These are phyloP conservation scores for Empis livida DNA, from an alignment of 2,888 invertebrate genomes.

Conservation along the genomic window DNA sequence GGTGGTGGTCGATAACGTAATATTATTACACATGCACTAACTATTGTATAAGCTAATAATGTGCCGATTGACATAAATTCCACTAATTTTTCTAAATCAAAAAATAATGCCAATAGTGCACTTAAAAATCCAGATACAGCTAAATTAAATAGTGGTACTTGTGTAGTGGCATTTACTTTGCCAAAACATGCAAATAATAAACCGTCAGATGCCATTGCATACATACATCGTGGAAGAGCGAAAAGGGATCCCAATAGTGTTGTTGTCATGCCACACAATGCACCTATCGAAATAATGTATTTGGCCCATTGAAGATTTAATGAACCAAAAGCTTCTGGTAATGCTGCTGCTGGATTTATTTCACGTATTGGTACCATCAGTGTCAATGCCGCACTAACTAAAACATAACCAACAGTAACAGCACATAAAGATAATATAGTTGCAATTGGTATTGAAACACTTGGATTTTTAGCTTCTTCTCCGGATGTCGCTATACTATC, in stretches of 20 bases:
- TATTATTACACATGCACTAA: constrained; percentile 80
- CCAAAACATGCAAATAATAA: constrained; percentile 69
- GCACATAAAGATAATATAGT: constrained; percentile 68
- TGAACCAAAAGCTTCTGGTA: constrained; percentile 66
- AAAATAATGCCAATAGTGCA: constrained; percentile 66
- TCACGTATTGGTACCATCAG: constrained; percentile 64
- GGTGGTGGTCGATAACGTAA: constrained; percentile 60
- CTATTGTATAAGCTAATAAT: constrained; percentile 78
- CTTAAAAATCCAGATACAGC: constrained; percentile 64
- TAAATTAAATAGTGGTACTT: constrained; percentile 65
- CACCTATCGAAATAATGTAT: constrained; percentile 71
- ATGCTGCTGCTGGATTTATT: constrained; percentile 62
- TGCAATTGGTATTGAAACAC: constrained; percentile 69
- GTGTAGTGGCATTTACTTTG: constrained; percentile 62
- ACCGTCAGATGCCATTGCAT: constrained; percentile 85
- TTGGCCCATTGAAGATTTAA: constrained; percentile 72
- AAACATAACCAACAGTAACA: constrained; percentile 66
- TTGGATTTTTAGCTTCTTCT: constrained; percentile 72
- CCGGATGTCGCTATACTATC: constrained; percentile 84
- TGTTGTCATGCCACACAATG: constrained; percentile 85
- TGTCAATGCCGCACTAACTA: constrained; percentile 71
- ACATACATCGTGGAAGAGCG: constrained; percentile 73
- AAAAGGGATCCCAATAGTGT: constrained; percentile 75
- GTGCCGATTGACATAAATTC: constrained; percentile 93
- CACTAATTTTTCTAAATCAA: constrained; percentile 79